These are phyloP conservation scores for Pipistrellus pygmaeus DNA, from an alignment of 2,797 vertebrate species.

Conservation along the genomic window DNA sequence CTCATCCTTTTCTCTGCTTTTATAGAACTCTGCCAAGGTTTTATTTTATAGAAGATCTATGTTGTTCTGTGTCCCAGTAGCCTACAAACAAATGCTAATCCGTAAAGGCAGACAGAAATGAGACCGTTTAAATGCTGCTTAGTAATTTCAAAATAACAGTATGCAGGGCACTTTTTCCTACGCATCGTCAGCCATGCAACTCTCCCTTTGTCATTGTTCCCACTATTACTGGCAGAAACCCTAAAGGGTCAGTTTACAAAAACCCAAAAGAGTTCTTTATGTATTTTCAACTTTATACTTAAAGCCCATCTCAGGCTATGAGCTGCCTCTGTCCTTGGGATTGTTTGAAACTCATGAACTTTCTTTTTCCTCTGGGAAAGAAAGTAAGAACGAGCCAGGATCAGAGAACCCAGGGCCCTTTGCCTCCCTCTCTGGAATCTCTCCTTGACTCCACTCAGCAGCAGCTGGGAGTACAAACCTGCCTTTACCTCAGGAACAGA, in stretches of 20 bases:
- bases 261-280: neutral
- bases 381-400: constrained; percentile 37
- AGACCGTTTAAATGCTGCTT: constrained; percentile 31
- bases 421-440: neutral
- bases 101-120: constrained; percentile 47
- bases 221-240: neutral
- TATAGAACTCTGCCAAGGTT: neutral
- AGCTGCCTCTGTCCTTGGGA: neutral
- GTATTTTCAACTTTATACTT: neutral
- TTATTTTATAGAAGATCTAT: constrained; percentile 23
- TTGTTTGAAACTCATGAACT: constrained; percentile 1
- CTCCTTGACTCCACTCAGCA: neutral
- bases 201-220: neutral
- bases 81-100: constrained; percentile 46
- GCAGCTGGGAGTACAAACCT: neutral
- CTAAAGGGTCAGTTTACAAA: neutral
- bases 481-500: neutral
- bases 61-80: neutral
- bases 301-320: neutral
- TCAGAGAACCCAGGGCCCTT: neutral
- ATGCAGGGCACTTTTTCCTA: neutral
- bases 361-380: constrained; percentile 38
- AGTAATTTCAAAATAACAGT: constrained; percentile 51
- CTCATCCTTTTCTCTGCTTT: constrained; percentile 36
- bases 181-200: neutral